Evolutionary conservation across 2,113 vertebrate genomes (phyloP), one percentile per base, ranked within the genome.

Genomic region (Stictonetta naevosa): DNA sequence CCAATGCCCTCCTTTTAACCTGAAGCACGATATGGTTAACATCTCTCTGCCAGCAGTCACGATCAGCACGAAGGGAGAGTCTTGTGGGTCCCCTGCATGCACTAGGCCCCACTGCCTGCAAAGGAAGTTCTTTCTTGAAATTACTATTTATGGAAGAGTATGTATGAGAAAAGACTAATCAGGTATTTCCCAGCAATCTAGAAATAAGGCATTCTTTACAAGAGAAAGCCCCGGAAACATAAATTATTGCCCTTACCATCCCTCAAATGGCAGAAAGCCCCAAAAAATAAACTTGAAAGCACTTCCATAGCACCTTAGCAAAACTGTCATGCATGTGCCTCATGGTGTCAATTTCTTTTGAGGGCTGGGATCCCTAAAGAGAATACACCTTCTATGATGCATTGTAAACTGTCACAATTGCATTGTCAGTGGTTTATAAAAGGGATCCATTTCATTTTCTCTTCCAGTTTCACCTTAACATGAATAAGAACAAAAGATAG

Each of bases 71-170:
- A 63, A 73, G 31, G 6, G 8, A 44, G 25, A 6, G 59, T 53
- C 20, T 6, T 68, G 46, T 19, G 46, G 46, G 46, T 56, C n/a
- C 34, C 12, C 42, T 46, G 1, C 79, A 29, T 0, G 0, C 26
- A 87, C 23, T 34, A 66, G 63, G 15, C 15, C 36, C 38, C 28
- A 42, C 3, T 4, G 3, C 40, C 31, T 58, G 34, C 44, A 73
- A 78, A 78, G 31, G 12, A 78, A 68, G 55, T 29, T 88, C 55
- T 14, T 69, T 80, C 36, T 44, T 67, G 44, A 58, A 72, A 76
- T 40, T 59, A 74, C 19, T 62, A n/a, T 33, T 62, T 44, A 44
- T 20, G 23, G 25, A 50, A 87, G 44, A 34, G 62, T 34, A 21
- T 34, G 72, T 74, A 48, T 13, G n/a, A 59, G 26, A 72, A 88